A percentile compares a stretch with the other conserved stretches of the same genome.
Conservation (phyloP, 23 tunicate species). For the Corella eumyota region DNA sequence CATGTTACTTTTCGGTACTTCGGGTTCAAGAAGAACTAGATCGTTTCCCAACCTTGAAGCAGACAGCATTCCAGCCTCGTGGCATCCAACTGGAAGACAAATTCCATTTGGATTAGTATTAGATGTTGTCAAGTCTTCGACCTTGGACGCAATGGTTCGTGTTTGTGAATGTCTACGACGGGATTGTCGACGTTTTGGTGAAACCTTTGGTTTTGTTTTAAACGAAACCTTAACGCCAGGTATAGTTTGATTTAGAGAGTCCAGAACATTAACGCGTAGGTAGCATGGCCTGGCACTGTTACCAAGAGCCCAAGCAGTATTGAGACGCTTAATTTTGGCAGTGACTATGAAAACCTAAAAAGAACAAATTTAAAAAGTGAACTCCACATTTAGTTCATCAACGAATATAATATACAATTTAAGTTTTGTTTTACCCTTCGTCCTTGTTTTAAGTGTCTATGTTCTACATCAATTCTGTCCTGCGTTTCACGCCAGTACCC, state of each 20-base stretch:
- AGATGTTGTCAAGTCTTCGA: slow-evolving; percentile 53
- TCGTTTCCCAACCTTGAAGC: slow-evolving; percentile 72
- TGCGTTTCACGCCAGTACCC: slow-evolving; percentile 75
- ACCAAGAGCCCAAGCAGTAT: slow-evolving; percentile 65
- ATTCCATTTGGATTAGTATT: slow-evolving; percentile 43
- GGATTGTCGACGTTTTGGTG: too few species aligned
- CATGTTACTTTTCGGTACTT: slow-evolving; percentile 47
- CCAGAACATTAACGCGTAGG: slow-evolving; percentile 46
- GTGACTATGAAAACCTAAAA: slow-evolving; percentile 47
- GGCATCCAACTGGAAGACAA: slow-evolving; percentile 88
- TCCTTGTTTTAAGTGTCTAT: slow-evolving; percentile 30
- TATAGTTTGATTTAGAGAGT: slow-evolving; percentile 34
- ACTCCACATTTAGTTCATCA: too few species aligned
- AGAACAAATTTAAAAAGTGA: background rate
- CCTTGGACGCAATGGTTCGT: slow-evolving; percentile 25
- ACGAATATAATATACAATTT: too few species aligned
- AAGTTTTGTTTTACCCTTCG: slow-evolving; percentile 4
- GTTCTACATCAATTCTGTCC: slow-evolving; percentile 31
- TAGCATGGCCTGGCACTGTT: slow-evolving; percentile 58
- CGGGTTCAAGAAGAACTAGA: slow-evolving; percentile 57
- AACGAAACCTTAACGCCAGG: slow-evolving; percentile 52
- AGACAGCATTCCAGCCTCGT: slow-evolving; percentile 48
- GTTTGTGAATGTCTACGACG: too few species aligned
- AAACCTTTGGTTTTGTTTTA: too few species aligned
- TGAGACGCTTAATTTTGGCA: slow-evolving; percentile 53